Percentiles rank a stretch among this genome's conserved stretches.
These are phyloP conservation scores for Limnephilus lunatus DNA, from an alignment of 2,888 invertebrate genomes.

Conservation along the genomic window DNA sequence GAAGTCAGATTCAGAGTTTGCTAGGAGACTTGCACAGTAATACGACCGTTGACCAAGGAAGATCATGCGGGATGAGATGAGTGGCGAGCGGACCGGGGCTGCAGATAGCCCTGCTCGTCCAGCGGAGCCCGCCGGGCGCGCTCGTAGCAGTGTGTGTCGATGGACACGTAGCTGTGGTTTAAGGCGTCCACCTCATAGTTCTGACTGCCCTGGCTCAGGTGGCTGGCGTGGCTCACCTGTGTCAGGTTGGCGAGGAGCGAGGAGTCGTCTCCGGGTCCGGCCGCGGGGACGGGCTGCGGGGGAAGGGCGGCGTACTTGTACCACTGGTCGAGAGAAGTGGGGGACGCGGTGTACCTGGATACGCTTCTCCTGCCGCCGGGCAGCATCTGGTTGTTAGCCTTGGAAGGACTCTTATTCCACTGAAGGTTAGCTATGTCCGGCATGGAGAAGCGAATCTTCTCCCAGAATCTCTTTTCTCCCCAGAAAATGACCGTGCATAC, in stretches of 20 bases:
- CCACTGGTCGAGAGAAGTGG: slow-evolving; percentile 85
- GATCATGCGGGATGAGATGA: not conserved
- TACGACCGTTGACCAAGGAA: not conserved
- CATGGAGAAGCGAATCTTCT: slow-evolving; percentile 89
- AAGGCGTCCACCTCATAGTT: slow-evolving; percentile 81
- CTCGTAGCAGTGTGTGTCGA: slow-evolving; percentile 78
- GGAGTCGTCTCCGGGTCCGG: slow-evolving; percentile 79
- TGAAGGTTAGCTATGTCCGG: slow-evolving; percentile 84
- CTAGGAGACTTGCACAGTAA: not conserved
- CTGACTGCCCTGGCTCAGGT: slow-evolving; percentile 75
- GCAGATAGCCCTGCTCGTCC: slow-evolving; percentile 77
- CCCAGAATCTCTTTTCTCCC: slow-evolving; percentile 93
- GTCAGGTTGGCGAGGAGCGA: slow-evolving; percentile 80
- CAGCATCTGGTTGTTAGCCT: slow-evolving; percentile 76
- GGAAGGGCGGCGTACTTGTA: slow-evolving; percentile 82
- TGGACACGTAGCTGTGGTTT: slow-evolving; percentile 84
- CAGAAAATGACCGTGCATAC: slow-evolving; percentile 85
- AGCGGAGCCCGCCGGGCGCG: slow-evolving; percentile 76
- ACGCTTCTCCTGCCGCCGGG: slow-evolving; percentile 79
- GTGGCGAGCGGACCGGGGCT: slow-evolving; percentile 72
- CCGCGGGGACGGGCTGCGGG: slow-evolving; percentile 69
- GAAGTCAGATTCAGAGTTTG: no score
- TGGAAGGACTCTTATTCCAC: slow-evolving; percentile 77
- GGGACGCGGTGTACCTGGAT: slow-evolving; percentile 84
- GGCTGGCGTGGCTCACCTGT: slow-evolving; percentile 68